Percentiles rank a stretch among this genome's conserved stretches.
Conservation (phyloP, 2,888 invertebrate species). For the Diadegma fenestrale region DNA sequence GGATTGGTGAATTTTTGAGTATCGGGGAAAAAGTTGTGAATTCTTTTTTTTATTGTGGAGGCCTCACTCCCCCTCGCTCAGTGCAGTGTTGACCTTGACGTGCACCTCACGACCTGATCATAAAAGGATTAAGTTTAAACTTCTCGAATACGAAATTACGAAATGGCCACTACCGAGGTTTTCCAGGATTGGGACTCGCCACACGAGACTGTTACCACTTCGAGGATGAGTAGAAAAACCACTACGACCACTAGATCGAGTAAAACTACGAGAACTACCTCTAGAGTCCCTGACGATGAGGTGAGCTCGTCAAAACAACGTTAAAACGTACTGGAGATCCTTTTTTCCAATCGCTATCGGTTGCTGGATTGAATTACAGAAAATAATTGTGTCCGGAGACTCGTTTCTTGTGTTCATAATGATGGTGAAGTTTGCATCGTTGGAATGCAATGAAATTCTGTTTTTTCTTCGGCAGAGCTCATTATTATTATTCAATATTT, state of each 20-base stretch:
- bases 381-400: neutral
- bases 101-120: neutral
- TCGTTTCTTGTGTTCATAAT: too few relatives aligned
- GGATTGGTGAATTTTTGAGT: neutral
- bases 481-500: too few relatives aligned
- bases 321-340: neutral
- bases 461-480: too few relatives aligned
- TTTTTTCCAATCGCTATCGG: neutral
- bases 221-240: slow-evolving; percentile 74
- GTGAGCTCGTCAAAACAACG: slow-evolving; percentile 71
- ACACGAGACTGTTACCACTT: slow-evolving; percentile 78
- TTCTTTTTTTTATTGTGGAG: slow-evolving; percentile 1
- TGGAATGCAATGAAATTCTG: too few relatives aligned
- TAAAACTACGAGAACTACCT: slow-evolving; percentile 73
- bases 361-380: neutral
- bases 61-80: neutral
- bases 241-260: slow-evolving; percentile 77
- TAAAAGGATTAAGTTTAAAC: slow-evolving; percentile 45
- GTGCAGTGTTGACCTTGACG: slow-evolving; percentile 46
- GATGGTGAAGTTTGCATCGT: too few relatives aligned
- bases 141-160: slow-evolving; percentile 32
- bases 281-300: slow-evolving; percentile 74
- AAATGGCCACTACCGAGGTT: slow-evolving; percentile 83
- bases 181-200: slow-evolving; percentile 84
- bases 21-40: neutral